Percentiles rank a stretch among this genome's conserved stretches.
These are phyloP conservation scores for Lacanobia wlatinum DNA, from an alignment of 2,888 invertebrate species.

Conservation along the genomic window DNA sequence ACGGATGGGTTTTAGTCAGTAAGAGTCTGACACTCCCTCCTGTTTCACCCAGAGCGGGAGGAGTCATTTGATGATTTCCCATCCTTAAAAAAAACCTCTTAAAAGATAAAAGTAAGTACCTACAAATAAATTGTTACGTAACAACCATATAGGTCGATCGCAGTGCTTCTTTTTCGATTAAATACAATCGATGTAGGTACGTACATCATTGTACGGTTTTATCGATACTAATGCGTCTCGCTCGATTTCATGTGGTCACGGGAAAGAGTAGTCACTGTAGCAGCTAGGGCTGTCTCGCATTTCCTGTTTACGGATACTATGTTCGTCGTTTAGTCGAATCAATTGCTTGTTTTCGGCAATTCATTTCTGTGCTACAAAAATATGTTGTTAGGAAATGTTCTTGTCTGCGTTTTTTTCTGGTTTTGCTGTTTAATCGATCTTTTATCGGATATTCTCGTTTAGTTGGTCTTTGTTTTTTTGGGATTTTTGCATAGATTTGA, in stretches of 20 bases:
- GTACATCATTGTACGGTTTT: conserved; percentile 63
- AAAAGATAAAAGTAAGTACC: neutral
- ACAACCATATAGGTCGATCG: conserved; percentile 33
- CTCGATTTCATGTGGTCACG: conserved; percentile 74
- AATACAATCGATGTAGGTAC: conserved; percentile 49
- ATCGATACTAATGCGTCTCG: conserved; percentile 76
- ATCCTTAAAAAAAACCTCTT: no score
- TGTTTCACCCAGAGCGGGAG: no score
- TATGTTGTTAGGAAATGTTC: conserved; percentile 28
- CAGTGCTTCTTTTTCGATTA: conserved; percentile 48
- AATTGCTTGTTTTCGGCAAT: conserved; percentile 47
- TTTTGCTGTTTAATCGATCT: conserved; percentile 11
- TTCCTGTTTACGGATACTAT: conserved; percentile 59
- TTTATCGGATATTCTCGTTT: neutral
- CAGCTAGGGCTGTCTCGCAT: conserved; percentile 57
- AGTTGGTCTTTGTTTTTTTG: no score
- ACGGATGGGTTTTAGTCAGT: no score
- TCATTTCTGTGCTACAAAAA: conserved; percentile 36
- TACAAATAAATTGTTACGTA: conserved; percentile 21
- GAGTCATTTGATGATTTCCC: no score
- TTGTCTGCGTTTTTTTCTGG: conserved; percentile 15
- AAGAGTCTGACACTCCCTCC: no score
- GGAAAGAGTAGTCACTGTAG: conserved; percentile 63
- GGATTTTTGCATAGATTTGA: neutral
- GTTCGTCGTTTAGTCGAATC: conserved; percentile 40